Percentiles rank a stretch among this genome's conserved stretches.
phyloP scores from a whole-genome alignment of 2,888 invertebrate genomes.

The Diloba caeruleocephala region DNA sequence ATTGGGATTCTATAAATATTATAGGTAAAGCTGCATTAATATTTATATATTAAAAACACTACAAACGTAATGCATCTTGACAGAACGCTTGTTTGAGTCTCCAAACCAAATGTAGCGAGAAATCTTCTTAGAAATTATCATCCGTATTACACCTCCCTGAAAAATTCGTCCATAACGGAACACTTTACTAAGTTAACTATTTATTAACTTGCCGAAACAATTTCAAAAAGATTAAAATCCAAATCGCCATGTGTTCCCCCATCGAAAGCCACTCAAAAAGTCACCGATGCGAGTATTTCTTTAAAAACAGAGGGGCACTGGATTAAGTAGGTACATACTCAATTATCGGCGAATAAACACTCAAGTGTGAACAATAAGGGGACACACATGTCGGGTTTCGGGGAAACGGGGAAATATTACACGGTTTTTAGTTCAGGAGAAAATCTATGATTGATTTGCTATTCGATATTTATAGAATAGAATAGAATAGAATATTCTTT shows the following conservation, averaged over 20 bases:
- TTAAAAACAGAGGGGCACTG: constrained; percentile 72
- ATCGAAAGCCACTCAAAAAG: constrained; percentile 66
- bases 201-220: constrained; percentile 31
- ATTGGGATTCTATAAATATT: too few species aligned
- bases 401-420: constrained; percentile 19
- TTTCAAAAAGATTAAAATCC: constrained; percentile 59
- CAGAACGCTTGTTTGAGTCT: too few species aligned
- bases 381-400: constrained; percentile 35
- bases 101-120: too few species aligned
- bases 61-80: too few species aligned
- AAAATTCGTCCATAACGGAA: neutral
- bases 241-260: constrained; percentile 71
- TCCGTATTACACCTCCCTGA: too few species aligned
- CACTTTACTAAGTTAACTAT: constrained; percentile 5
- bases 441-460: too few species aligned
- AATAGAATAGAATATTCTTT: too few species aligned
- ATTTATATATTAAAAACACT: too few species aligned
- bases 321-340: constrained; percentile 67
- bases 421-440: constrained; percentile 30
- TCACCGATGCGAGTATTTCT: constrained; percentile 70
- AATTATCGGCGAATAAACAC: constrained; percentile 82
- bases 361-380: constrained; percentile 60
- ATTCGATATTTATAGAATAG: too few species aligned
- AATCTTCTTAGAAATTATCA: too few species aligned
- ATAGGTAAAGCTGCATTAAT: too few species aligned